Evolutionary conservation across 2,888 invertebrate genomes (phyloP).

Genomic region (Didymodactylos carnosus): DNA sequence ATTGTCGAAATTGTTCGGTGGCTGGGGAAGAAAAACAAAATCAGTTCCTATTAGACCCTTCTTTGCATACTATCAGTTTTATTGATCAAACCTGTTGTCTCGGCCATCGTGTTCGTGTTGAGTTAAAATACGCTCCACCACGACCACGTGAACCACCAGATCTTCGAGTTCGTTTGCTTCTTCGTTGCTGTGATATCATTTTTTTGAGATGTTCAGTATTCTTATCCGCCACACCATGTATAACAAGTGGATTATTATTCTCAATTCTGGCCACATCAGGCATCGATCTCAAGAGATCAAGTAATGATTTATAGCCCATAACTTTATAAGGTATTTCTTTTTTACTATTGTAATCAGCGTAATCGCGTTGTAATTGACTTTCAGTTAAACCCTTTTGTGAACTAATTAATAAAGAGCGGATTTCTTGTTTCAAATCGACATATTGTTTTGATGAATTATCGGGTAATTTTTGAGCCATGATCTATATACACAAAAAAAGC

Average conservation of each 20-base stretch:
- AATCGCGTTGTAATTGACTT: neutral
- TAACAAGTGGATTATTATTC: neutral
- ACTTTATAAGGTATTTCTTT: neutral
- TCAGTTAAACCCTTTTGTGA: neutral
- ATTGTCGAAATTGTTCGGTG: no score
- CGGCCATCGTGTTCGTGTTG: no score
- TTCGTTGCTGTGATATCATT: neutral
- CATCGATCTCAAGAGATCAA: neutral
- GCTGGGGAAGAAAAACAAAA: no score
- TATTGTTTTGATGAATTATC: neutral
- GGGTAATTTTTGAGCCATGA: no score
- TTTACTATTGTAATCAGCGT: neutral
- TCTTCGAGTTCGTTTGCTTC: neutral
- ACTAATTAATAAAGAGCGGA: neutral
- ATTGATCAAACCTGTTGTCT: no score
- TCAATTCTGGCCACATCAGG: neutral
- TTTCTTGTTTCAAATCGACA: neutral
- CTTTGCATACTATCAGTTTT: no score
- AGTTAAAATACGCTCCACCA: neutral
- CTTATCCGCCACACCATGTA: neutral
- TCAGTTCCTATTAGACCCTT: no score
- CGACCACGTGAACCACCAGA: neutral
- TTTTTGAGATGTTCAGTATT: neutral
- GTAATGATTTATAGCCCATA: neutral
- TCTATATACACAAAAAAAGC: neutral